A percentile compares a stretch with the other conserved stretches of the same genome.
Conservation (phyloP, 30 jellyfish, hydroid and myxozoan species). For the Sanderia malayensis region DNA sequence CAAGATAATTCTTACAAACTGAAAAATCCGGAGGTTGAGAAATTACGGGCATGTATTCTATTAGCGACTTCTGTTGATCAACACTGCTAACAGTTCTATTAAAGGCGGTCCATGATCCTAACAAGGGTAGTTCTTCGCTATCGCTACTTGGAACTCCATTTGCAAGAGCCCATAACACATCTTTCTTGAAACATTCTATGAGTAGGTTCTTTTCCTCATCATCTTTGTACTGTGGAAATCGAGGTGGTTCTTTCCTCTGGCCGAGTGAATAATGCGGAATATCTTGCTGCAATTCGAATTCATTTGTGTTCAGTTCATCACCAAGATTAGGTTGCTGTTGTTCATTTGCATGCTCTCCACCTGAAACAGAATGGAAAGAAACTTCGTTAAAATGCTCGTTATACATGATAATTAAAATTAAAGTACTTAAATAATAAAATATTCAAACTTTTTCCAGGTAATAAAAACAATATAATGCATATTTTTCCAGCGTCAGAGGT, state of each 20-base stretch:
- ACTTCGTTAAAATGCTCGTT: no score
- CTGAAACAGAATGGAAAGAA: no score
- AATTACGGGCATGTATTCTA: constrained; percentile 21
- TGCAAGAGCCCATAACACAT: constrained; percentile 30
- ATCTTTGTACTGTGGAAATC: constrained; percentile 22
- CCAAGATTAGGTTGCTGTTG: no score
- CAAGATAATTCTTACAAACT: constrained; percentile 8
- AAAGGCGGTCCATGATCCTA: constrained; percentile 16
- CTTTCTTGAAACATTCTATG: constrained; percentile 2
- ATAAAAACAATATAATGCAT: no score
- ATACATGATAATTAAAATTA: no score
- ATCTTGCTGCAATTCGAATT: constrained; percentile 11
- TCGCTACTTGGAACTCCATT: constrained; percentile 25
- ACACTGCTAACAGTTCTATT: constrained; percentile 7
- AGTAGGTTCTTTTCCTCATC: constrained; percentile 14
- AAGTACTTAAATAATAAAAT: no score
- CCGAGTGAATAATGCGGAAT: constrained; percentile 35
- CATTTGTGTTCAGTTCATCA: constrained; percentile 23
- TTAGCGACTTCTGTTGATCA: constrained; percentile 22
- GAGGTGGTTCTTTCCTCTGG: constrained; percentile 31
- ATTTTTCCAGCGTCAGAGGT: no score
- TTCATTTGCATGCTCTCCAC: no score
- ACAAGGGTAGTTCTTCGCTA: not conserved
- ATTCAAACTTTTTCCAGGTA: no score
- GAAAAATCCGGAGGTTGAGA: not conserved